Evolutionary conservation across 2,888 invertebrate species (phyloP), one percentile per base, ranked within the genome.

Genomic region (Drosophila maculinotata): DNA sequence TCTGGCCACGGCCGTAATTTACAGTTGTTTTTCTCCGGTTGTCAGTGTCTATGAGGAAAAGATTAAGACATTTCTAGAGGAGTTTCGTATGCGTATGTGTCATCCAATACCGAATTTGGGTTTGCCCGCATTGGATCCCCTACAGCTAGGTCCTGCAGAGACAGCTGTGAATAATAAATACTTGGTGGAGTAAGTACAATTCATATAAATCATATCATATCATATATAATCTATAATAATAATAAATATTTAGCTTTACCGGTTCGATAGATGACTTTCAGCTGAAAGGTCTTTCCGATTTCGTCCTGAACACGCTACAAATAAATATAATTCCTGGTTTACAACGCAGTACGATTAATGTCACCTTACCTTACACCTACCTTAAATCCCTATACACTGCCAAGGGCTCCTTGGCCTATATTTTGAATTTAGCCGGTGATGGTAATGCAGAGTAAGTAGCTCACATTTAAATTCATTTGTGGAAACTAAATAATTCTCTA

Each of bases 71-170:
- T 79, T 90, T 28, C 65, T 91, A 0, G 71, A 90, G n/a, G 83
- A 88, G 52, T 76, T 91, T 15, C 76, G 87, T 0, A 35, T 48
- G 47, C 84, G 91, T 2, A 91, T 91, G 90, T 91, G 90, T 14
- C 89, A 91, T 62, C 87, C 91, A 0, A 81, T 91, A 49, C 86
- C 87, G 0, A 78, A 81, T 52, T 71, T 83, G 42, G 88, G 88
- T 0, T 48, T 90, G 4, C 90, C 90, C 8, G 87, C 90, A 0
- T 42, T 90, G 39, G 90, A 90, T 82, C 90, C 90, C 1, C 63
- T 90, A 6, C 8, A 75, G 56, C 28, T 87, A 26, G 51, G 66
- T 14, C 77, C 85, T 44, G 51, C 60, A 8, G 66, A 76, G 25
- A 38, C 39, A 3, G 62, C 75, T 12, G 31, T 79, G 9, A 64